Base-by-base conservation (phyloP, 2,113 vertebrate genomes). In the human (Homo sapiens) region DNA sequence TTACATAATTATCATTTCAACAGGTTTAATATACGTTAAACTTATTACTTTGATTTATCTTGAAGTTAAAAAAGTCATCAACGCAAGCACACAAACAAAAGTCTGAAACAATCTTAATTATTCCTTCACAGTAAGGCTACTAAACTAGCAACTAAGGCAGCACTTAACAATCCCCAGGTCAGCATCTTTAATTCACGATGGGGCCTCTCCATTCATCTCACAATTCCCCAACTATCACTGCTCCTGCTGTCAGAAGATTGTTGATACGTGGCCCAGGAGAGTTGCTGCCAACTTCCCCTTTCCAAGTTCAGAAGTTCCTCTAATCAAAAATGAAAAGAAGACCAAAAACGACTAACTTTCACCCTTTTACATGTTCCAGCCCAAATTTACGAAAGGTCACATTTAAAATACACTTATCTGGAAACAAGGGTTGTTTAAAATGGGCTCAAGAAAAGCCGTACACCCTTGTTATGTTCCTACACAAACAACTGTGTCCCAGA, bases 21-120 rank as follows among this genome's bases (percentile, higher is more conserved):
- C 90, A 93, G 72, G 76, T 90, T 93, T 97, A 97, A 96, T 70
- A 73, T 23, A 50, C 43, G 76, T 96, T 97, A 94, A 92, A 70
- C 23, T 14, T 93, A 72, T 95, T 98, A 97, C 92, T 98, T 38
- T 92, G 45, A 97, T 87, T 95, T 6, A 25, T 52, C 70, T 92
- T 96, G 90, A 98, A 96, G 66, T 92, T 97, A 80, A 75, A 86
- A 96, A 55, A 70, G 93, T 78, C 96, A 96, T 91, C 70, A 89
- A 94, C 89, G 82, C 95, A 95, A 97, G 90, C 23, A 90, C 94
- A 95, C 38, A 43, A 73, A 78, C 30, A 64, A 45, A 82, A 76
- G n/a, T 25, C 96, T 48, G 23, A 10, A 82, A 35, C 32, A 0
- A 0, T 27, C 25, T 59, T 90, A 78, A 90, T 94, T 96, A 66